Evolutionary conservation across 2,113 vertebrate genomes (phyloP).

Genomic region (Heteronetta atricapilla): DNA sequence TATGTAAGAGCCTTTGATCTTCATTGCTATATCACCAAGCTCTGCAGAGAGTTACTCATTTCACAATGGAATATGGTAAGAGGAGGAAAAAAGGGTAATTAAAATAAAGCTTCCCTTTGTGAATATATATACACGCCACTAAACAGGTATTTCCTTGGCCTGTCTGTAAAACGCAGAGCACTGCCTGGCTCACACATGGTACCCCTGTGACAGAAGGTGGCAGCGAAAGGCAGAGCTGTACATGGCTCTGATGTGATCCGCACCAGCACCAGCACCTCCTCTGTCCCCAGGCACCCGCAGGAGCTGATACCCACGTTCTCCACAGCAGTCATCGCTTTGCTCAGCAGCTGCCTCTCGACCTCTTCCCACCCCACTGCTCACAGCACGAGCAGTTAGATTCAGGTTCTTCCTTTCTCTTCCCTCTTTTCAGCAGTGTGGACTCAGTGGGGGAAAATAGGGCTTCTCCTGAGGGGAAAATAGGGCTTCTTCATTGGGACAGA

Average conservation of each 20-base stretch:
- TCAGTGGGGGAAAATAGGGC: neutral
- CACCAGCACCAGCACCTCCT: neutral
- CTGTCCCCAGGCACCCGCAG: neutral
- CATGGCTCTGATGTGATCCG: too few relatives aligned
- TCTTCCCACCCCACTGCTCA: too few relatives aligned
- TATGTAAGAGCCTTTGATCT: neutral
- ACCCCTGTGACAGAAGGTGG: neutral
- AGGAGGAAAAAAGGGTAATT: neutral
- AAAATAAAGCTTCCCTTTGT: neutral
- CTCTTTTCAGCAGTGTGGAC: neutral
- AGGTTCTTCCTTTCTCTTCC: neutral
- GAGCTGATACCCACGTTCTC: neutral
- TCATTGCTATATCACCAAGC: neutral
- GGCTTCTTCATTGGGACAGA: neutral
- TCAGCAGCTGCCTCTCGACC: too few relatives aligned
- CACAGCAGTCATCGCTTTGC: neutral
- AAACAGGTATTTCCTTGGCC: neutral
- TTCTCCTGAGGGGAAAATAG: neutral
- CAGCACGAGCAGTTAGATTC: neutral
- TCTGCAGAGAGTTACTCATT: neutral
- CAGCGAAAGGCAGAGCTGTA: too few relatives aligned
- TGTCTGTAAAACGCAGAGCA: neutral
- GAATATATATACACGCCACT: neutral
- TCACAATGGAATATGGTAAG: neutral
- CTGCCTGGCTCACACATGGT: neutral